Evolutionary conservation across 2,888 invertebrate genomes (phyloP), one percentile per base, ranked within the genome.

Genomic region (Sipha maydis): DNA sequence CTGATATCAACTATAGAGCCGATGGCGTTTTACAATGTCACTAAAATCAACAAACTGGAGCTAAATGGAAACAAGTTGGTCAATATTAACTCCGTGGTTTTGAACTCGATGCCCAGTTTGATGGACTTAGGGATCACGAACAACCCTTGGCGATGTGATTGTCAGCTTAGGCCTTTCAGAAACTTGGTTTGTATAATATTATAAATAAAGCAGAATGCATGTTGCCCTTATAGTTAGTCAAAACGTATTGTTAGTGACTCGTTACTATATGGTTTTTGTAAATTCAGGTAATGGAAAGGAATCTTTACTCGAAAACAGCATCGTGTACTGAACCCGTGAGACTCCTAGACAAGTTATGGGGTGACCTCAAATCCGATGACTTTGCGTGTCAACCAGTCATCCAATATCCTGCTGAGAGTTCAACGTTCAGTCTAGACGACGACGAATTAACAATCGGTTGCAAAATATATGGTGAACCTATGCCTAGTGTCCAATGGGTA

Each of bases 61-160:
- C 92, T 98, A 89, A 94, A 95, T 90, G 94, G 95, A 71, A 98
- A 98, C 91, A 94, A 94, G 91, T 92, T 91, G 82, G 83, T 84
- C 19, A 84, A 89, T 56, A 83, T 91, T 19, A 91, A 91, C 48
- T 93, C 94, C 79, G 94, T 95, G 89, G 94, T 95, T 11, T 94
- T 96, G 89, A 93, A 93, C 89, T 93, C 94, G 61, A 92, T 97
- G 85, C 93, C 93, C 3, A 95, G 94, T 90, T 92, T 97, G 85
- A 94, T 94, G 48, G 69, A 86, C 71, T 92, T 98, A 76, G 95
- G 95, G 86, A 93, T 97, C 1, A 94, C 95, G 90, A 95, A 95
- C 90, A 98, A 98, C 91, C 96, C 96, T 0, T 98, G 97, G 97
- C 94, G 95, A 89, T 98, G 98, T 91, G 96, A 97, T 91, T 98